Base-by-base conservation (phyloP, 2,113 vertebrate species). In the Brienomyrus longianalis region DNA sequence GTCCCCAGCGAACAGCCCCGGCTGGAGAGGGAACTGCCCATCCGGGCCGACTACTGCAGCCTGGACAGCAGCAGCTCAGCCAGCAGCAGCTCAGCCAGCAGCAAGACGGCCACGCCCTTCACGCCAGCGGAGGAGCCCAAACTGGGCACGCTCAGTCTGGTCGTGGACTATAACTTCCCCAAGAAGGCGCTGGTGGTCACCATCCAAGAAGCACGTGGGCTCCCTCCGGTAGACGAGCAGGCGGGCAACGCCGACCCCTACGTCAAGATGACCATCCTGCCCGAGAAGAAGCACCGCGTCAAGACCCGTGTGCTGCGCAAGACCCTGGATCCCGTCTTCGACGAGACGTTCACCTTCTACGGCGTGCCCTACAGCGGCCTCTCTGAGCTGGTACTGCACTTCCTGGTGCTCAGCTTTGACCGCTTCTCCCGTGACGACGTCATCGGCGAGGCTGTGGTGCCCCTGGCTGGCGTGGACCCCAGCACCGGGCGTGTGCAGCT, bases 301-400 rank as follows among this genome's bases (percentile, higher is more conserved):
- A 99, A 99, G 96, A 99, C 98, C 52, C 96, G 98, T 0, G 98
- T 99, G 0, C 95, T 99, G 9, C 96, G 98, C 92, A 98, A 97
- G 95, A 99, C 98, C 0, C 95, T 98, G 89, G 97, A 99, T 83
- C 98, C 98, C 0, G 96, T 97, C 3, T 99, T 99, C 0, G 97
- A 99, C 0, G 98, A 99, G 94, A 99, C 98, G 92, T 99, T 99
- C 96, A 99, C 98, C 84, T 99, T 99, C 94, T 99, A 99, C 0
- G 98, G 98, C 5, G 96, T 99, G 92, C 96, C 98, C 0, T 99
- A 98, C 94, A 98, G 98, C 95, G 95, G 98, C 52, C 96, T 99
- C 1, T 97, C 98, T 19, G 98, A 99, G 83, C 93, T 99, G 93
- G 97, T 97, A 8, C 96, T 99, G 70, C 98, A 99, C 94, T 99